Evolutionary conservation across 1,140 invertebrate species (phyloP).

Genomic region (Neotoxoptera formosana): DNA sequence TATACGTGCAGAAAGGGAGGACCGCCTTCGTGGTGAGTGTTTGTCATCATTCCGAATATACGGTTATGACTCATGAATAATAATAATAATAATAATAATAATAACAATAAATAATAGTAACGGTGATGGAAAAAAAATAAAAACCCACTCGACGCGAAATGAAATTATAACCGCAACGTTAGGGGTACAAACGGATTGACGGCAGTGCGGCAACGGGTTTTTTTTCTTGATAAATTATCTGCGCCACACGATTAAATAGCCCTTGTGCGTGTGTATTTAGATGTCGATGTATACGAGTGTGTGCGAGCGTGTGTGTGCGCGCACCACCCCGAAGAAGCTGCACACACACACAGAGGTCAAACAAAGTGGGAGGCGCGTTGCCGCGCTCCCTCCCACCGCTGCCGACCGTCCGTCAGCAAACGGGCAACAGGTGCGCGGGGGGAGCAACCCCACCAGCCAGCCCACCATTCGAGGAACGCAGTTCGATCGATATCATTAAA

Average conservation of each 20-base stretch:
- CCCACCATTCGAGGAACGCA: not conserved
- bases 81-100: too few relatives aligned
- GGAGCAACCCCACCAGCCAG: not conserved
- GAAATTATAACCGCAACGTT: not conserved
- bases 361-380: constrained; percentile 19
- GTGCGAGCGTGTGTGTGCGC: not conserved
- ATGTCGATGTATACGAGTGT: not conserved
- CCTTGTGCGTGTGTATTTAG: not conserved
- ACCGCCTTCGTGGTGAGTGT: not conserved
- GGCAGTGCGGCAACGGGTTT: not conserved
- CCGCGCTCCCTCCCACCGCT: not conserved
- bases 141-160: not conserved
- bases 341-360: constrained; percentile 46
- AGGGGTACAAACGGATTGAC: not conserved
- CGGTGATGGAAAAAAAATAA: not conserved
- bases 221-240: not conserved
- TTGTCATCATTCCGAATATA: not conserved
- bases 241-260: not conserved
- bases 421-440: constrained; percentile 48
- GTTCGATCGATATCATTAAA: constrained; percentile 37
- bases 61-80: not conserved
- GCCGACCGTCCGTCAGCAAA: not conserved
- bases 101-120: too few relatives aligned
- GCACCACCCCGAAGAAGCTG: constrained; percentile 30
- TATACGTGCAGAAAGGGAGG: not conserved